A percentile compares a stretch with the other conserved stretches of the same genome.
Conservation (phyloP, 2,113 vertebrate species). For the Falco punctatus region DNA sequence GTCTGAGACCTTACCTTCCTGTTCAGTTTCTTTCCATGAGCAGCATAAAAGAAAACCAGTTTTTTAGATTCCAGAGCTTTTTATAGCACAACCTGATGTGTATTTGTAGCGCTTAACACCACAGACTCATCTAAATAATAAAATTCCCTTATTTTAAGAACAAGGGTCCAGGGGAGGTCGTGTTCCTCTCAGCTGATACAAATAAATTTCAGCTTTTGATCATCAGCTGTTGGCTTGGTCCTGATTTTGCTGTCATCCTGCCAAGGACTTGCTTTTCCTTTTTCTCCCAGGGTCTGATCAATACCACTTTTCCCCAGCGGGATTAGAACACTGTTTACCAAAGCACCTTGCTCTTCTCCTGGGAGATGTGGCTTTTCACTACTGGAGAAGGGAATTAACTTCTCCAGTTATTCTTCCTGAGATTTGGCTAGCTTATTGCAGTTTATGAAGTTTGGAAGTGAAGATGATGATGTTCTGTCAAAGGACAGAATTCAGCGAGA, state of each 20-base stretch:
- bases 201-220: background rate
- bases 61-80: background rate
- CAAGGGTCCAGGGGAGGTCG: background rate
- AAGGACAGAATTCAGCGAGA: background rate
- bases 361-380: background rate
- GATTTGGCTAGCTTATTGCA: background rate
- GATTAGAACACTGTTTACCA: background rate
- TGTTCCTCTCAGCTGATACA: background rate
- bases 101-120: background rate
- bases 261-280: background rate
- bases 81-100: background rate
- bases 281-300: background rate
- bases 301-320: background rate
- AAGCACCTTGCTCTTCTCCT: background rate
- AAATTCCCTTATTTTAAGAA: background rate
- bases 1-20: background rate
- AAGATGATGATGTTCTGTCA: background rate
- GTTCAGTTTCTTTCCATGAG: background rate
- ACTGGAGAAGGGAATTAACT: background rate
- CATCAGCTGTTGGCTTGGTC: background rate
- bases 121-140: background rate
- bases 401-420: background rate
- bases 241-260: background rate
- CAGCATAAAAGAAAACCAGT: background rate
- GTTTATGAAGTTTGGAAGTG: background rate